Conservation (phyloP, 92 coral and sea anemone genomes). For the Zoanthus sociatus region DNA sequence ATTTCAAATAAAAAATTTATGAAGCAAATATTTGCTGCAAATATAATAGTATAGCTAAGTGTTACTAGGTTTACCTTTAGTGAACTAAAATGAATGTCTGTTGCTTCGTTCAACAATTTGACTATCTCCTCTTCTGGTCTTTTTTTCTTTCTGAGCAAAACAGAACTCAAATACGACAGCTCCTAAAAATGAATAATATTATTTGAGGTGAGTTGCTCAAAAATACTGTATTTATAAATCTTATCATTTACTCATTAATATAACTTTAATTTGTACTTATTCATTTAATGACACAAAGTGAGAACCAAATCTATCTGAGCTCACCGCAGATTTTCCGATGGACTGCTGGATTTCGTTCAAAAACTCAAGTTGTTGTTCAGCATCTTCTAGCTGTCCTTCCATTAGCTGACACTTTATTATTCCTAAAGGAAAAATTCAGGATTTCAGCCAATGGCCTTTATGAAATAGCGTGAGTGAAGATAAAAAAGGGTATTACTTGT, state of each 20-base stretch:
- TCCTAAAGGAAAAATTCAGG: conserved; percentile 53
- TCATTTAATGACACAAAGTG: too few species aligned
- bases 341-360: conserved; percentile 97
- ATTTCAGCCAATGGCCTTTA: neutral
- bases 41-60: neutral
- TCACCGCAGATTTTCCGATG: conserved; percentile 97
- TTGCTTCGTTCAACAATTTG: conserved; percentile 83
- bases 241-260: neutral
- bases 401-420: conserved; percentile 96
- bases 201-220: neutral
- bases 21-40: neutral
- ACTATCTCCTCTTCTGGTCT: conserved; percentile 85
- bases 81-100: conserved; percentile 88
- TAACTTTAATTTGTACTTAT: too few species aligned
- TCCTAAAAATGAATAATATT: conserved; percentile 73
- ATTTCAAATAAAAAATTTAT: too few species aligned
- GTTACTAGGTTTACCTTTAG: conserved; percentile 68
- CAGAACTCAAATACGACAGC: conserved; percentile 91
- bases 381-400: conserved; percentile 97
- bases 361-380: conserved; percentile 98
- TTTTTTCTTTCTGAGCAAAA: conserved; percentile 86
- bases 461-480: neutral
- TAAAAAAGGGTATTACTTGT: too few species aligned
- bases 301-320: conserved; percentile 3
- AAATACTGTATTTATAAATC: neutral